These are phyloP conservation scores for Pipra filicauda DNA, from an alignment of 2,113 vertebrate species.

Conservation along the genomic window DNA sequence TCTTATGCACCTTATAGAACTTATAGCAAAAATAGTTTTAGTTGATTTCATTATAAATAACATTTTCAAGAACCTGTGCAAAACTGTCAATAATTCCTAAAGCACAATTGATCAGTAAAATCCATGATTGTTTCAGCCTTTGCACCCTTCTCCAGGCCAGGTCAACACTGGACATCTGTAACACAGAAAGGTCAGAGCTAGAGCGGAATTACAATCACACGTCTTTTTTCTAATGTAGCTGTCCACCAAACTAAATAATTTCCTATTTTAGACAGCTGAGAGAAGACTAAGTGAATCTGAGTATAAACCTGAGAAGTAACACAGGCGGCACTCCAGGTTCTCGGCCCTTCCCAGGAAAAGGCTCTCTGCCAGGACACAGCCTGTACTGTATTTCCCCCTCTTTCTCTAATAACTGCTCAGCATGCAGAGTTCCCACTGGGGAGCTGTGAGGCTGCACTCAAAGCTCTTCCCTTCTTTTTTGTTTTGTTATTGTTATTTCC, in stretches of 20 bases:
- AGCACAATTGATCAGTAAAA: constrained; percentile 91
- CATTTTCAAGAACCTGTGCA: constrained; percentile 94
- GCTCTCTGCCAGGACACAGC: neutral
- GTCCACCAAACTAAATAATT: neutral
- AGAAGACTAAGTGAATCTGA: neutral
- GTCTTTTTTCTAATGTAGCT: neutral
- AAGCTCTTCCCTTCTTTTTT: neutral
- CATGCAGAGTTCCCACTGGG: neutral
- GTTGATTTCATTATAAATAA: constrained; percentile 93
- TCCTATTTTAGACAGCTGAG: neutral
- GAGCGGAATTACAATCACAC: neutral
- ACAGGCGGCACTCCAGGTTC: neutral
- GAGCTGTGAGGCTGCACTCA: neutral
- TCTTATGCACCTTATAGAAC: constrained; percentile 91
- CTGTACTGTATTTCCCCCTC: accelerated
- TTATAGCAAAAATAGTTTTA: constrained; percentile 95
- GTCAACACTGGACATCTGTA: constrained; percentile 76
- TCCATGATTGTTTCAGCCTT: constrained; percentile 92
- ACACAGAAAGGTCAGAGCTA: constrained; percentile 65
- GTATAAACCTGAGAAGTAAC: neutral
- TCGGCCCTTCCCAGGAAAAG: neutral
- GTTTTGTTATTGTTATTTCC: neutral
- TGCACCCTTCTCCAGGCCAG: constrained; percentile 79
- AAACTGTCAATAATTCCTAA: constrained; percentile 92
- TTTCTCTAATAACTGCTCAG: neutral